These are phyloP conservation scores for Colinus virginianus DNA, from an alignment of 2,113 vertebrate species.

Conservation along the genomic window DNA sequence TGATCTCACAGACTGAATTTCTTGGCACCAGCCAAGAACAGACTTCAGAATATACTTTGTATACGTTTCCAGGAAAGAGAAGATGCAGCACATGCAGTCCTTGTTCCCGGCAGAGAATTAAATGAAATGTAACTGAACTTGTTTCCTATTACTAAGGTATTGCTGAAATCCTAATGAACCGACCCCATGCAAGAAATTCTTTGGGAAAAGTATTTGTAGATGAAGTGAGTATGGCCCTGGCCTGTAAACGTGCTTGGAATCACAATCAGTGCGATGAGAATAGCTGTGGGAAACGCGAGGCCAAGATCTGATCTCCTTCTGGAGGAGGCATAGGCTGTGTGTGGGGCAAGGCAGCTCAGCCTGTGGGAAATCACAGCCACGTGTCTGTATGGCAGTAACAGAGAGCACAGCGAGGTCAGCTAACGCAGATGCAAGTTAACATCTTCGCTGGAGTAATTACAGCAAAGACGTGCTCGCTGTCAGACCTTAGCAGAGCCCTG, in stretches of 20 bases:
- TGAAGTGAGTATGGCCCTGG: slow-evolving; percentile 82
- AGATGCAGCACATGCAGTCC: slow-evolving; percentile 14
- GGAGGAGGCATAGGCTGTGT: not conserved
- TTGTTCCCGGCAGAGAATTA: slow-evolving; percentile 49
- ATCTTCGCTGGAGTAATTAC: not conserved
- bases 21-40: not conserved
- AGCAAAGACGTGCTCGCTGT: not conserved
- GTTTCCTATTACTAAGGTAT: slow-evolving; percentile 77
- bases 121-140: slow-evolving; percentile 60
- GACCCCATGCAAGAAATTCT: slow-evolving; percentile 87
- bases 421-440: not conserved
- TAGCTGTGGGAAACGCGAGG: not conserved
- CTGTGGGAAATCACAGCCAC: not conserved
- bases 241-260: not conserved
- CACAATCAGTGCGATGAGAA: not conserved
- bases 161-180: slow-evolving; percentile 90
- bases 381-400: not conserved
- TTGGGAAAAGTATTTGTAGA: slow-evolving; percentile 90
- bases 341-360: not conserved
- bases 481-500: not conserved
- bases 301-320: not conserved
- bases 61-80: slow-evolving; percentile 26
- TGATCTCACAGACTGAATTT: not conserved
- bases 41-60: not conserved
- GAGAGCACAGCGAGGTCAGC: not conserved